Evolutionary conservation across 2,113 vertebrate genomes (phyloP).

Genomic region (Vombatus ursinus): DNA sequence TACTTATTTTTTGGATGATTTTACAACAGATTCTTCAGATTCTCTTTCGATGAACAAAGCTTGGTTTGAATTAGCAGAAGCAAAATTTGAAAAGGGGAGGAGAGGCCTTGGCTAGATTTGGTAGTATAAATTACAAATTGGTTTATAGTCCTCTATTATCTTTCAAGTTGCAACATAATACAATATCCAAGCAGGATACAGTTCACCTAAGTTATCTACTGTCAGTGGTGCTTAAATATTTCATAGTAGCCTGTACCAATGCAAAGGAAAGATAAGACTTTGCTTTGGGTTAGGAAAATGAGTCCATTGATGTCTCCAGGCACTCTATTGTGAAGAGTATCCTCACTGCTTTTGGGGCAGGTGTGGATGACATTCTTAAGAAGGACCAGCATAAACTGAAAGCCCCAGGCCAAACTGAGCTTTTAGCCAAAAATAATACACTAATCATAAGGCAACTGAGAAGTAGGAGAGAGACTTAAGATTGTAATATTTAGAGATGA

Average conservation of each 20-base stretch:
- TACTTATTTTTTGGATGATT: not conserved
- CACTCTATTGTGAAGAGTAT: constrained; percentile 56
- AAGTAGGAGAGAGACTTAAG: not conserved
- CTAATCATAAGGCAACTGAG: not conserved
- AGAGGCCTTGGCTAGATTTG: not conserved
- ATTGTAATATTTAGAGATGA: not conserved
- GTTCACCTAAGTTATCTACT: constrained; percentile 57
- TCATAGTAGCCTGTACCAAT: constrained; percentile 63
- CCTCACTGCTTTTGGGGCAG: not conserved
- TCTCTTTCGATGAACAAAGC: not conserved
- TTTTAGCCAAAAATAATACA: not conserved
- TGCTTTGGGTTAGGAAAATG: constrained; percentile 37
- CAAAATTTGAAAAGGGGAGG: not conserved
- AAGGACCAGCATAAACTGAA: not conserved
- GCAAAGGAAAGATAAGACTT: constrained; percentile 52
- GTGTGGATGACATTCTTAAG: not conserved
- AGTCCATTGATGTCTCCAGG: constrained; percentile 56
- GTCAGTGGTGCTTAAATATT: constrained; percentile 66
- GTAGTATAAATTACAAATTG: not conserved
- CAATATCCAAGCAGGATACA: constrained; percentile 43
- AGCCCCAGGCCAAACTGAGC: not conserved
- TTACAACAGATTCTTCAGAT: not conserved
- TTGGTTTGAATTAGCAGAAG: not conserved
- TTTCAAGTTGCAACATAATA: constrained; percentile 58
- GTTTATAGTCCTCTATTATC: not conserved